These are phyloP conservation scores for Parauchenoglanis ngamensis DNA, from an alignment of 2,797 vertebrate species.

Conservation along the genomic window DNA sequence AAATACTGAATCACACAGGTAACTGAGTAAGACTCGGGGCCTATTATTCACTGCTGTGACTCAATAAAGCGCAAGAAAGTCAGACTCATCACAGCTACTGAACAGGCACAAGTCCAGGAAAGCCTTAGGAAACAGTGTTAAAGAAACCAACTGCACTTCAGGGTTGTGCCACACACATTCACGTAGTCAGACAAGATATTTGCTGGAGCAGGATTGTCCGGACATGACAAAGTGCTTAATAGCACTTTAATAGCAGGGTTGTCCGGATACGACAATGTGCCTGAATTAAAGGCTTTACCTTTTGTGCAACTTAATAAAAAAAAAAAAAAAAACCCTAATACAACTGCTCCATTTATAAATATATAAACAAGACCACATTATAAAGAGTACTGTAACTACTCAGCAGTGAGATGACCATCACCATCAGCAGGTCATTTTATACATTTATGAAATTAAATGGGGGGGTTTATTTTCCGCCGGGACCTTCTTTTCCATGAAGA, in stretches of 20 bases:
- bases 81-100: slow-evolving; percentile 43
- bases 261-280: background rate
- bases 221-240: too few species aligned
- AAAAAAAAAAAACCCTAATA: background rate
- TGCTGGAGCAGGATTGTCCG: background rate
- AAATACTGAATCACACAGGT: slow-evolving; percentile 24
- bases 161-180: too few species aligned
- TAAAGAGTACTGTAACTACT: background rate
- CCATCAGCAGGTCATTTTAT: background rate
- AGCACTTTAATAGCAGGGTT: background rate
- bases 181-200: background rate
- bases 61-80: background rate
- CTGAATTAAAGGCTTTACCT: slow-evolving; percentile 7
- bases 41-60: slow-evolving; percentile 43
- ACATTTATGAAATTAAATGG: background rate
- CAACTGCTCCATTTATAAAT: background rate
- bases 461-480: too few species aligned
- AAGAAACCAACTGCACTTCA: background rate
- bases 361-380: background rate
- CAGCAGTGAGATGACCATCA: background rate
- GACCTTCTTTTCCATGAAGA: too few species aligned
- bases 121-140: slow-evolving; percentile 13
- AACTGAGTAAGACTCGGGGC: slow-evolving; percentile 22
- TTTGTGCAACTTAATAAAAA: background rate
- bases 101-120: slow-evolving; percentile 37